Percentiles rank a stretch among this genome's conserved stretches.
These are phyloP conservation scores for Spinibarbus caldwelli DNA, from an alignment of 2,797 vertebrate species.

Conservation along the genomic window DNA sequence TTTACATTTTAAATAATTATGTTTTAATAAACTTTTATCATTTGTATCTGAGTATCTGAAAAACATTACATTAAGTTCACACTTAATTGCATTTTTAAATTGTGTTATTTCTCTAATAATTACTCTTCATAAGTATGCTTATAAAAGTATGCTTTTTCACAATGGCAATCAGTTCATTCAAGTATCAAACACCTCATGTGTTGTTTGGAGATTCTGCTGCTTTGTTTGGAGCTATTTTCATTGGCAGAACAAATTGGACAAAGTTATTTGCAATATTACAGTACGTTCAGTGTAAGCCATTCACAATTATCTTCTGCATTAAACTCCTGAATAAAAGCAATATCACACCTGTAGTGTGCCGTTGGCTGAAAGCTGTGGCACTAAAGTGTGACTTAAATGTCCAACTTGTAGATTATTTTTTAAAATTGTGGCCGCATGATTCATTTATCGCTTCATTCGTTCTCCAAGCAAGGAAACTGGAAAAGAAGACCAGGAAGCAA, in stretches of 20 bases:
- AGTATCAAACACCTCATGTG: too few relatives aligned
- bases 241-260: too few relatives aligned
- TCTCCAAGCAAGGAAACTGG: constrained; percentile 69
- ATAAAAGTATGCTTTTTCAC: not conserved
- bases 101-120: not conserved
- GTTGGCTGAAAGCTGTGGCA: not conserved
- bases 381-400: not conserved
- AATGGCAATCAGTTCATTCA: too few relatives aligned
- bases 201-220: too few relatives aligned
- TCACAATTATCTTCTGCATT: not conserved
- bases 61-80: not conserved
- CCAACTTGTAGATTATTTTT: not conserved
- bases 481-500: constrained; percentile 69
- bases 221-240: too few relatives aligned
- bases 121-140: not conserved
- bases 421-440: not conserved
- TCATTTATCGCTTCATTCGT: not conserved
- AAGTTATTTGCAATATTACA: not conserved
- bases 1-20: not conserved
- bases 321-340: not conserved
- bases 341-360: not conserved
- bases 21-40: not conserved
- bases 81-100: not conserved
- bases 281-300: not conserved
- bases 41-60: not conserved